Evolutionary conservation across 2,888 invertebrate species (phyloP), one percentile per base, ranked within the genome.

Genomic region (Sylvicola cinctus): DNA sequence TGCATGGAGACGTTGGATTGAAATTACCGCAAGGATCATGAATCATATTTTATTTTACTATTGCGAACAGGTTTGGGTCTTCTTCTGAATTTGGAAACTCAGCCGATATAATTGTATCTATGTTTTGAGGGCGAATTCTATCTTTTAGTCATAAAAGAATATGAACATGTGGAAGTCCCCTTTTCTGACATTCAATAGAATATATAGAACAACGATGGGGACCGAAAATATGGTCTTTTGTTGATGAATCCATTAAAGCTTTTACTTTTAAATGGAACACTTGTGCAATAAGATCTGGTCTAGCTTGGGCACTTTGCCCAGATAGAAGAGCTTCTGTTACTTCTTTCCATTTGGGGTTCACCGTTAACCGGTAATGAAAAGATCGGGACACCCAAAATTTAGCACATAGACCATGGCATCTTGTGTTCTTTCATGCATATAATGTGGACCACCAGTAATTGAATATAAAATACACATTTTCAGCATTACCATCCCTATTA

Each of bases 11-110:
- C 13, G 42, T 41, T 7, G 29, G 34, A 41, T 52, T 53, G 11
- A 45, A 34, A 11, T n/a, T 20, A 7, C 50, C 51, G 41, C 52
- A 53, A 10, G 51, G 50, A 4, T 51, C 50, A 44, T 54, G 54
- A 26, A 50, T 46, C 46, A 49, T 42, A 41, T 45, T 43, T 36
- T 29, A 35, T 32, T 26, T 41, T 32, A 51, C 41, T 36, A 48
- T 38, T 15, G 45, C 44, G 41, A 38, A 40, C 25, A 50, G 41
- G 20, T 38, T 26, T 38, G 38, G 47, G 41, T 54, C 49, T n/a
- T 16, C 38, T 5, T 39, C 25, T 8, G 33, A 38, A 45, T 49
- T 41, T 42, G 49, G 47, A 38, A 50, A 20, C 36, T 41, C 40
- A 11, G 40, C 38, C n/a, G 34, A 38, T 16, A 43, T 42, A 2